Base-by-base conservation (phyloP, 2,797 vertebrate genomes). In the Enteromius radiatus region DNA sequence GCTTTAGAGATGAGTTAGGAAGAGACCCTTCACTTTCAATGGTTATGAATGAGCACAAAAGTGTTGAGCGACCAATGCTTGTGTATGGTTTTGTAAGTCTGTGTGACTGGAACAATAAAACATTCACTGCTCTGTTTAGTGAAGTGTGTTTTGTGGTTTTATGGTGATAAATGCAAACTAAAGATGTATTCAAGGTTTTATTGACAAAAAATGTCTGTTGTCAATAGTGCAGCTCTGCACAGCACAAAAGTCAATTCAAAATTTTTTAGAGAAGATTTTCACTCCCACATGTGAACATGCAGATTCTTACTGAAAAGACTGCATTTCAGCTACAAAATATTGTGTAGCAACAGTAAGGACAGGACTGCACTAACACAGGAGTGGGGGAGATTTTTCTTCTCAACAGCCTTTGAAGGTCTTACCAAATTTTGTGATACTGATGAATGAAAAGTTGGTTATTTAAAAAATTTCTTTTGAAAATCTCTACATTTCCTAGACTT, bases 41-140 rank as follows among this genome's bases (percentile, higher is more conserved):
- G 38, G 38, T 59, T 69, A 28, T 59, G 38, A 83, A 69, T 78
- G 63, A 47, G 38, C 45, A 78, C 43, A 45, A 56, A 76, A 19
- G 59, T 43, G 21, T 45, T 80, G 36, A 31, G 38, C 23, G 6
- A 28, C 12, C 12, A 38, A n/a, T 0, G 33, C 9, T 26, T 21
- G 2, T 8, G 7, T 31, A 52, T 47, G 56, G 41, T 43, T 28
- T 12, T 10, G 49, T 23, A 70, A 28, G 31, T 56, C 33, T 31
- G 7, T 11, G 9, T 26, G 12, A n/a, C 19, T 47, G 19, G 14
- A 47, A 47, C 14, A 59, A 12, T 12, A 26, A 14, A 61, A 28
- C 14, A 61, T 61, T 5, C 52, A 54, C 52, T n/a, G 52, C 52
- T n/a, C 21, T 21, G 19, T 76, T 65, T 45, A 63, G n/a, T 79